Percentiles rank a stretch among this genome's conserved stretches.
These are phyloP conservation scores for Nomada lathburiana DNA, from an alignment of 2,888 invertebrate species.

Conservation along the genomic window DNA sequence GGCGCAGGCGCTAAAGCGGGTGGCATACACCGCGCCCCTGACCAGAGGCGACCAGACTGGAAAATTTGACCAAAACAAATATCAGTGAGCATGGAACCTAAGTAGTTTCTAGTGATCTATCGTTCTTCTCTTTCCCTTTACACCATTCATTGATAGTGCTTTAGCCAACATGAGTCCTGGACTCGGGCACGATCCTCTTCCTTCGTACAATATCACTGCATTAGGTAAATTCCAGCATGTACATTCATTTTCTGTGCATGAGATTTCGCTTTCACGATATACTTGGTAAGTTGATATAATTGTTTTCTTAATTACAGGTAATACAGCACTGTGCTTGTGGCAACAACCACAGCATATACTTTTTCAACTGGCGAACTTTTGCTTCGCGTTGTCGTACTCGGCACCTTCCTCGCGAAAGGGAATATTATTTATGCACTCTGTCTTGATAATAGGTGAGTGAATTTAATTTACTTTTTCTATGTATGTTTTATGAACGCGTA, in stretches of 20 bases:
- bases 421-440: conserved; percentile 92
- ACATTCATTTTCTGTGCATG: conserved; percentile 4
- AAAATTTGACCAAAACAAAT: conserved; percentile 59
- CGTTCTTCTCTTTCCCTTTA: conserved; percentile 27
- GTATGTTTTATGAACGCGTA: no score
- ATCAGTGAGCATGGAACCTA: conserved; percentile 49
- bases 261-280: not conserved
- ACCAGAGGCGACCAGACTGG: conserved; percentile 17
- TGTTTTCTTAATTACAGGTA: conserved; percentile 67
- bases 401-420: conserved; percentile 92
- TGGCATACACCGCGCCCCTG: conserved; percentile 50
- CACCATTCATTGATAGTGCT: conserved; percentile 32
- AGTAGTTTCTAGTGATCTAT: conserved; percentile 38
- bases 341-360: conserved; percentile 90
- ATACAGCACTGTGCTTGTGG: conserved; percentile 85
- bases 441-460: conserved; percentile 90
- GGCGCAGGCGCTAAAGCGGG: conserved; percentile 49
- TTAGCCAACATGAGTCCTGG: conserved; percentile 79
- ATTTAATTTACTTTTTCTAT: not conserved
- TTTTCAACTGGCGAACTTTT: conserved; percentile 91
- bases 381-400: conserved; percentile 92
- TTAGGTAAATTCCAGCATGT: conserved; percentile 74
- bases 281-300: not conserved
- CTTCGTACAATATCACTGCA: conserved; percentile 79
- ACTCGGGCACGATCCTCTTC: conserved; percentile 80